These are phyloP conservation scores for Phyllopteryx taeniolatus DNA, from an alignment of 2,113 vertebrate species.

Conservation along the genomic window DNA sequence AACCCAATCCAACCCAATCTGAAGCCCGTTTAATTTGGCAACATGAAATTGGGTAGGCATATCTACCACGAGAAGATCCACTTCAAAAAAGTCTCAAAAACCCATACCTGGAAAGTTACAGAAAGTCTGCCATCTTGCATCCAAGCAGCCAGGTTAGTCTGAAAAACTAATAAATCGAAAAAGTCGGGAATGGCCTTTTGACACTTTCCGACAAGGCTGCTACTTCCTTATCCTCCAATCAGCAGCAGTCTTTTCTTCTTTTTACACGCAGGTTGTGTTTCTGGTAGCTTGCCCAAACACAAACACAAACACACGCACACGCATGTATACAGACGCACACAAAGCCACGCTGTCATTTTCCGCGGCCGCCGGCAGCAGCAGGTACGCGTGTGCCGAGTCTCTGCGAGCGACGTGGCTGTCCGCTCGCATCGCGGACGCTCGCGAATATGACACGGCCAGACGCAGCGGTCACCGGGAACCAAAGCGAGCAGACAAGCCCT, in stretches of 20 bases:
- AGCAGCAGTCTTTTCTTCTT: constrained; percentile 9
- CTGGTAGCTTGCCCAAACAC: not conserved
- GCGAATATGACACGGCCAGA: constrained; percentile 33
- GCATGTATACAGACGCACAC: not conserved
- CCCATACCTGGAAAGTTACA: not conserved
- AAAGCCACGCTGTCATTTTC: constrained; percentile 35
- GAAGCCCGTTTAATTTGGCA: not conserved
- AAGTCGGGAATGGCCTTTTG: constrained; percentile 31
- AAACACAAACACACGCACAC: constrained; percentile 2
- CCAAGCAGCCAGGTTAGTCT: not conserved
- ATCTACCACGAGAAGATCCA: not conserved
- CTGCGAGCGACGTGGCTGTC: constrained; percentile 35
- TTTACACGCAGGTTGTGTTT: not conserved
- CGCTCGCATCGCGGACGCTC: constrained; percentile 10
- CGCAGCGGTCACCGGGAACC: not conserved
- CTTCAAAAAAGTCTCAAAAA: not conserved
- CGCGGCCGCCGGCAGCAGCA: constrained; percentile 33
- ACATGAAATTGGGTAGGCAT: not conserved
- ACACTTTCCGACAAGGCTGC: not conserved
- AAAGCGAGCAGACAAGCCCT: constrained; percentile 24
- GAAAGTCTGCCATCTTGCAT: not conserved
- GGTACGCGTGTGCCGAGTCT: constrained; percentile 26
- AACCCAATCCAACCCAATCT: too few species aligned
- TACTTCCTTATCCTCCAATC: constrained; percentile 7
- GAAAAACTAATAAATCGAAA: constrained; percentile 17